Evolutionary conservation across 2,113 vertebrate species (phyloP), one percentile per base, ranked within the genome.

Genomic region (Corvus moneduloides): DNA sequence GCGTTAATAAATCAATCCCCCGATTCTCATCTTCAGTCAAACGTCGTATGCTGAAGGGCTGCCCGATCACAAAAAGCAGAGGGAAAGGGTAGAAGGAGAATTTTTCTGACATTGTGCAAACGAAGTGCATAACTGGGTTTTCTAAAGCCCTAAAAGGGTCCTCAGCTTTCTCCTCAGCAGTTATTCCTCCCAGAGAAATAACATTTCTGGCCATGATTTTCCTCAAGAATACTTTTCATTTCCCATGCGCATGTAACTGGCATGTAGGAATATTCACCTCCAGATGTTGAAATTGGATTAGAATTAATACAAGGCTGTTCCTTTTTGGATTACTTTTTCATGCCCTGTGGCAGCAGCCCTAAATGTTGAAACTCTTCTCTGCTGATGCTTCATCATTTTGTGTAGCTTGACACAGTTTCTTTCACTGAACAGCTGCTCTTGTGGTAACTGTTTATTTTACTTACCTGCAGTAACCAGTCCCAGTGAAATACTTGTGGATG

Each of bases 41-140:
- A 28, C 7, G 18, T 33, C 41, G 4, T 4, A 10, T 7, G 30
- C 1, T 6, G 23, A 10, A 4, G 32, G 27, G 63, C 24, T 23
- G 2, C 13, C 33, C 4, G 18, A 16, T 3, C 8, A 2, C 6
- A 4, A 35, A 41, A 26, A 41, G 12, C 46, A 11, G 24, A 11
- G 11, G 13, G 32, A 16, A 46, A 44, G 14, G 28, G 2, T 12
- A 17, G 9, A 43, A n/a, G 5, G 26, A 7, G 32, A 59, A 3
- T 22, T 61, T 49, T 26, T 11, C 35, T 21, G 23, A 13, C 19
- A 10, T 0, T 5, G 5, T 6, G 5, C 27, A 11, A n/a, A n/a
- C 10, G 15, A 10, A 26, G 20, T 9, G 7, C 6, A 0, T 14
- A 10, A 27, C 11, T 4, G 19, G 33, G 8, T 14, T 26, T 77